Conservation (phyloP, 2,888 invertebrate genomes). For the Drosophila mercatorum region DNA sequence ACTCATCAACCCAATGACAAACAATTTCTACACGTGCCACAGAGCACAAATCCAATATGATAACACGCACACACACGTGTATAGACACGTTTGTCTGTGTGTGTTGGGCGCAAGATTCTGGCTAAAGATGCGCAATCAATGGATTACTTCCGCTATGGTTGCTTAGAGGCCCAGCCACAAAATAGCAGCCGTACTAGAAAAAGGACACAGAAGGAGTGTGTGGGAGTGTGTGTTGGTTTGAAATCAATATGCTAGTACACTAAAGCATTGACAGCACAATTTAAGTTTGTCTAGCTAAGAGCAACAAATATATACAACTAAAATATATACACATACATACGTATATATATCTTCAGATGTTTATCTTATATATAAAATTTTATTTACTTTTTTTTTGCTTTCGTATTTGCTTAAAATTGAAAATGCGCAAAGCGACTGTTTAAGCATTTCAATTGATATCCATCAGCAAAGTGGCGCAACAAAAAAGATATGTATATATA, state of each 20-base stretch:
- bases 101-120: constrained; percentile 22
- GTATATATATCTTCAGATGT: constrained; percentile 5
- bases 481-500: constrained; percentile 26
- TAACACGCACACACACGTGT: constrained; percentile 18
- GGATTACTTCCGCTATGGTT: constrained; percentile 71
- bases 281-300: constrained; percentile 59
- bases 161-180: constrained; percentile 46
- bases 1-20: constrained; percentile 57
- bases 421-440: constrained; percentile 74
- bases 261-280: constrained; percentile 56
- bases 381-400: constrained; percentile 15
- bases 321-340: neutral
- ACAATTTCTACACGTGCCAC: constrained; percentile 56
- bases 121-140: constrained; percentile 64
- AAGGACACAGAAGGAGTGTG: constrained; percentile 18
- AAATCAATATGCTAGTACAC: constrained; percentile 58
- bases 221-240: constrained; percentile 30
- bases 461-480: constrained; percentile 74
- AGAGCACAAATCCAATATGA: constrained; percentile 49
- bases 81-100: constrained; percentile 3
- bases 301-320: constrained; percentile 46
- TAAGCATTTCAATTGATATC: constrained; percentile 78
- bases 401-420: constrained; percentile 50
- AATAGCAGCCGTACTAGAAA: constrained; percentile 26
- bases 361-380: neutral